A percentile compares a stretch with the other conserved stretches of the same genome.
These are phyloP conservation scores for Ceratoteleas bidentatus DNA, from an alignment of 1,140 invertebrate species.

Conservation along the genomic window DNA sequence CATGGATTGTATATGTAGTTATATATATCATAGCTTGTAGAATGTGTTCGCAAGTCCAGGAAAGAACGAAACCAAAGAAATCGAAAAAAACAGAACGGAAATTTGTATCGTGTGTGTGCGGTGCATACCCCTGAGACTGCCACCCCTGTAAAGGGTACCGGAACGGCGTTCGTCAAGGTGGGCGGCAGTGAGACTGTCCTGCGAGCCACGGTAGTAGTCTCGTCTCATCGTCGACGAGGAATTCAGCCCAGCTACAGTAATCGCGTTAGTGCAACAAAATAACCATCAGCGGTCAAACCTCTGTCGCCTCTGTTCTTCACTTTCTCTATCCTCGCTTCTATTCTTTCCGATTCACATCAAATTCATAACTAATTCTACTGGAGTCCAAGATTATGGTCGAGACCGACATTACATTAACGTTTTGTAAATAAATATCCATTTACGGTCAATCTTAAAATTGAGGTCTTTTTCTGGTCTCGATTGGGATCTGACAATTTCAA, in stretches of 20 bases:
- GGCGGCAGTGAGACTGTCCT: slow-evolving; percentile 88
- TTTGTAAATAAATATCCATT: not conserved
- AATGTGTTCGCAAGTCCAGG: too few species aligned
- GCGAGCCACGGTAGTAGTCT: slow-evolving; percentile 93
- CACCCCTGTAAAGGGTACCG: slow-evolving; percentile 79
- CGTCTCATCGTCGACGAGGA: slow-evolving; percentile 86
- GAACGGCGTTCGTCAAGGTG: slow-evolving; percentile 79
- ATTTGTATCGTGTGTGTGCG: slow-evolving; percentile 70
- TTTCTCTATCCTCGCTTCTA: slow-evolving; percentile 48
- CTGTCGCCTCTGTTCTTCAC: slow-evolving; percentile 70
- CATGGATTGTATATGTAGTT: too few species aligned
- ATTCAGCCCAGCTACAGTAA: slow-evolving; percentile 80
- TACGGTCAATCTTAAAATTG: not conserved
- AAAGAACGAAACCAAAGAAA: slow-evolving; percentile 2
- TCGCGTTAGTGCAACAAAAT: slow-evolving; percentile 78
- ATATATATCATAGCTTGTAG: too few species aligned
- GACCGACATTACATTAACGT: not conserved
- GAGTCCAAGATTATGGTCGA: not conserved
- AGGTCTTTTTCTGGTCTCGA: not conserved
- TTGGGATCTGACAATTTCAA: slow-evolving; percentile 35
- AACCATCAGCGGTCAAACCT: slow-evolving; percentile 66
- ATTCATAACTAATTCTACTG: slow-evolving; percentile 32
- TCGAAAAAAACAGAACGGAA: slow-evolving; percentile 13
- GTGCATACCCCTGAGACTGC: slow-evolving; percentile 81
- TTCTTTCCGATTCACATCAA: slow-evolving; percentile 32